These are phyloP conservation scores for Passer montanus DNA, from an alignment of 2,113 vertebrate species.

Conservation along the genomic window DNA sequence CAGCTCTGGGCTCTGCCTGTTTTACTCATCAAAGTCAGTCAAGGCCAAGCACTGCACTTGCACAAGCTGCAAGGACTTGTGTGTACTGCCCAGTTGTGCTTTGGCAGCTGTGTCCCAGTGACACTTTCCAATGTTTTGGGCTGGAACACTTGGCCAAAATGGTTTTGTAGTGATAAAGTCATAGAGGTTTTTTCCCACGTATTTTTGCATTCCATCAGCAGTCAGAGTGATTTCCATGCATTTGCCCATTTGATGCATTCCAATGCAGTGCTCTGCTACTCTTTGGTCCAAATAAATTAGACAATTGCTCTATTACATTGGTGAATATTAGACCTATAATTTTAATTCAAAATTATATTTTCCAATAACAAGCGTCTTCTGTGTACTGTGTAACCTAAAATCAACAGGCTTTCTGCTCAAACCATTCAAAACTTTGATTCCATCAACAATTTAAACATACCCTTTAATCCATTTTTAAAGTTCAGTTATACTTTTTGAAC, in stretches of 20 bases:
- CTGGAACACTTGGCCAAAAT: not conserved
- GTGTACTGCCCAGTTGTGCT: not conserved
- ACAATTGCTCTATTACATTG: not conserved
- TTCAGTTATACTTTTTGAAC: not conserved
- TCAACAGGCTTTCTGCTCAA: not conserved
- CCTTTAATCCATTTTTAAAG: not conserved
- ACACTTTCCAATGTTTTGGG: not conserved
- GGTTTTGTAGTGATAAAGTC: not conserved
- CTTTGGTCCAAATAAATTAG: not conserved
- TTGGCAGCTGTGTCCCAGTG: not conserved
- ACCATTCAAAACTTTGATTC: not conserved
- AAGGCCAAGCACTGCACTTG: not conserved
- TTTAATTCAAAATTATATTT: not conserved
- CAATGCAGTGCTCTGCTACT: not conserved
- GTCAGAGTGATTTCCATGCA: not conserved
- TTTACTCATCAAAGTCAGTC: accelerated
- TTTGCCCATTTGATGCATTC: not conserved
- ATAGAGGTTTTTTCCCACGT: not conserved
- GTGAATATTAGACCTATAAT: not conserved
- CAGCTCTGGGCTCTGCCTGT: not conserved
- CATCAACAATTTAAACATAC: not conserved
- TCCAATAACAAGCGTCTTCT: not conserved
- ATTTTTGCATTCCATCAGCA: not conserved
- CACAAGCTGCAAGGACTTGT: not conserved
- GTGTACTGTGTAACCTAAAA: not conserved